These are phyloP conservation scores for Drosophila pectinifera DNA, from an alignment of 1,140 invertebrate species.

Conservation along the genomic window DNA sequence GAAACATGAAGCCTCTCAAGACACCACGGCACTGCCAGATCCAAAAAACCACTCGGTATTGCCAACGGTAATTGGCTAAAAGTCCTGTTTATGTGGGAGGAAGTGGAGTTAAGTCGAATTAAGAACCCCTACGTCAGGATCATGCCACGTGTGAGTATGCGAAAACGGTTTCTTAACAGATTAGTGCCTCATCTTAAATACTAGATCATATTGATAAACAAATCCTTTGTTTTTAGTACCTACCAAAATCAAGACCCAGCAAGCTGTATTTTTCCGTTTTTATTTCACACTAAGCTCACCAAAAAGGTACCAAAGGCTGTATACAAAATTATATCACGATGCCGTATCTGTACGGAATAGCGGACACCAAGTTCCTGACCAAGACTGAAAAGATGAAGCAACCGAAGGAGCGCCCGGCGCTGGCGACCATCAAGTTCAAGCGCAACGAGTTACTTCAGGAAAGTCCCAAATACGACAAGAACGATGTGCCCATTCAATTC, in stretches of 20 bases:
- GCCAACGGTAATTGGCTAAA: constrained; percentile 5
- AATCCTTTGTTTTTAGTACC: too few relatives aligned
- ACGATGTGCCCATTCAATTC: constrained; percentile 64
- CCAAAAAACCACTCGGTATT: background rate
- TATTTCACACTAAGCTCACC: background rate
- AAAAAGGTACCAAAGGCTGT: background rate
- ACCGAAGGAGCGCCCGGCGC: background rate
- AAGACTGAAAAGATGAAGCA: constrained; percentile 8
- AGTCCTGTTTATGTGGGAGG: background rate
- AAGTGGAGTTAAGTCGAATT: background rate
- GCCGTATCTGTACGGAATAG: constrained; percentile 68
- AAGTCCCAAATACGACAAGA: constrained; percentile 49
- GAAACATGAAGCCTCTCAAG: constrained; percentile 40
- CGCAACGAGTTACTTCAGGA: constrained; percentile 19
- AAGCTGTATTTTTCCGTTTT: constrained; percentile 14
- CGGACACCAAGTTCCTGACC: constrained; percentile 68
- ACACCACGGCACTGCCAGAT: constrained; percentile 14
- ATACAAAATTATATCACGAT: constrained; percentile 35
- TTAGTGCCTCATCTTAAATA: too few relatives aligned
- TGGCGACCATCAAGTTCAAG: constrained; percentile 42
- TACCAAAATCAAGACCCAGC: background rate
- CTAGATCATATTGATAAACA: too few relatives aligned
- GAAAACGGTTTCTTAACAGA: background rate
- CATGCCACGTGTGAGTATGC: background rate
- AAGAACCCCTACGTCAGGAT: background rate